These are phyloP conservation scores for Nyctibius grandis DNA, from an alignment of 2,797 vertebrate genomes.

Conservation along the genomic window DNA sequence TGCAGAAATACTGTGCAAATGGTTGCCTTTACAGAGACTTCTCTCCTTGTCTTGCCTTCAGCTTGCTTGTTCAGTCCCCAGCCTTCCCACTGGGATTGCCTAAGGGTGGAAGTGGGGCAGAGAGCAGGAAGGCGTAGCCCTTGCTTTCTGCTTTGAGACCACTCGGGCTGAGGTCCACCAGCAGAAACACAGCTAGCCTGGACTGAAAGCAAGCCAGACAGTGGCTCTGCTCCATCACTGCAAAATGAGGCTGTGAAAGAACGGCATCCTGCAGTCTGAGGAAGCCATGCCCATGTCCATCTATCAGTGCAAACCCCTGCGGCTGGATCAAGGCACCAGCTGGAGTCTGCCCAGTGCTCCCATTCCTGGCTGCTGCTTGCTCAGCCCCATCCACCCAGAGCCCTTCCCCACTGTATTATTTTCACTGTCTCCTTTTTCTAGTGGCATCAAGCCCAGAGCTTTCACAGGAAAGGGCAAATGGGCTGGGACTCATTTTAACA, in stretches of 20 bases:
- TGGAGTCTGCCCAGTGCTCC: not conserved
- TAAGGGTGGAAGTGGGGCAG: not conserved
- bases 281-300: not conserved
- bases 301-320: not conserved
- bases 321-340: constrained; percentile 4
- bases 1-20: not conserved
- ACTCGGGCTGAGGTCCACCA: not conserved
- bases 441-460: constrained; percentile 34
- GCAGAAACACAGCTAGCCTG: not conserved
- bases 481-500: constrained; percentile 35
- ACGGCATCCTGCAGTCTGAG: not conserved
- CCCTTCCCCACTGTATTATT: constrained; percentile 5
- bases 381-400: not conserved
- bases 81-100: not conserved
- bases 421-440: not conserved
- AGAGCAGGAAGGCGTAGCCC: accelerated
- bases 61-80: not conserved
- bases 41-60: not conserved
- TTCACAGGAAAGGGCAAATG: constrained; percentile 27
- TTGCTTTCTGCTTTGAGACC: not conserved
- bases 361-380: not conserved
- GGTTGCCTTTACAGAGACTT: not conserved
- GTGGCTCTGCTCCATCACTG: not conserved
- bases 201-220: not conserved
- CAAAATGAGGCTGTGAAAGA: not conserved